Evolutionary conservation across 2,113 vertebrate species (phyloP), one percentile per base, ranked within the genome.

Genomic region (Pipra filicauda): DNA sequence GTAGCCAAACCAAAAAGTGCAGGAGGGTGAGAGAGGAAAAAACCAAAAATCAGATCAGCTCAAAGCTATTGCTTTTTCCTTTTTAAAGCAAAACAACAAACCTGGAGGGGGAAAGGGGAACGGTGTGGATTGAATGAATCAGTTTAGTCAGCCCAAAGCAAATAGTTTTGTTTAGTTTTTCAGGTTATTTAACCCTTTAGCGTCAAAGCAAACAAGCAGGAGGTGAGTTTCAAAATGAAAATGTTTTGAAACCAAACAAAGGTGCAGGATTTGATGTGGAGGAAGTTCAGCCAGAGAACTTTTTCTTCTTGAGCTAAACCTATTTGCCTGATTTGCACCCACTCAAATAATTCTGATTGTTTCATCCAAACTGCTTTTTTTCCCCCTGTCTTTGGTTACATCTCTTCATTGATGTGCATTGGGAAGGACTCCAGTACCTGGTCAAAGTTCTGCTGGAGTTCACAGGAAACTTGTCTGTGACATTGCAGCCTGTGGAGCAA

Each of bases 131-230:
- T 94, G 77, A 85, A 94, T 93, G 46, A 91, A 91, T 89, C 8
- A 0, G 65, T 85, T 81, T 26, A 92, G 48, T 65, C 84, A 89
- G 62, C 44, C 70, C 81, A 91, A 73, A 91, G 73, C 71, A 82
- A 95, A 92, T 21, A 91, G 74, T 66, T 91, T 39, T 82, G 44
- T 82, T 91, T 89, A 57, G 31, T 80, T 80, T 91, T 91, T 88
- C 70, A 85, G 87, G 87, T 89, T 85, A 69, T 66, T 97, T 96
- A 95, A 97, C 96, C 66, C 93, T 93, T 95, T 58, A 82, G 75
- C 0, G 5, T 69, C 27, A 93, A 96, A 92, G 18, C 43, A 92
- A 96, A 93, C 61, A 89, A 89, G 82, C 52, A 58, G 31, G 58
- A 91, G 54, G 46, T 65, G 58, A 82, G 23, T 82, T 79, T 85